Base-by-base conservation (phyloP, 1,140 invertebrate species). In the Orchesella cincta region DNA sequence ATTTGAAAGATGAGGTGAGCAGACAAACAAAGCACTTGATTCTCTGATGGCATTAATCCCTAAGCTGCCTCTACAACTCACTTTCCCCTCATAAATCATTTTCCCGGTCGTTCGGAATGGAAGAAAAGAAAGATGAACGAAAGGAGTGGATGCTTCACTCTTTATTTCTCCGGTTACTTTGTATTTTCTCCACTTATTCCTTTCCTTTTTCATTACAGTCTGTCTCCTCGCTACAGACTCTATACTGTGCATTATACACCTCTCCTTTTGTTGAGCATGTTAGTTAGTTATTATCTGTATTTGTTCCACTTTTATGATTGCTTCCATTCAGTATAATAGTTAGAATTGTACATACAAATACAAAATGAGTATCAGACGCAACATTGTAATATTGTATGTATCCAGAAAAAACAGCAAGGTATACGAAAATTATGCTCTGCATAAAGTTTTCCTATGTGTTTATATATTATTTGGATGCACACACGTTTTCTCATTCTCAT, bases 11-110 rank as follows among this genome's bases (percentile, higher is more conserved):
- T 62, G 54, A 62, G 16, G 54, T n/a, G 54, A 62, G 54, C 54
- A 62, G 16, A 62, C 54, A 62, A 62, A 62, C 54, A 62, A 62
- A 62, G 54, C 26, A 62, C 54, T 62, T 62, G 54, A 62, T 62
- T 35, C 28, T 70, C 64, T 70, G 57, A 76, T 67, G 74, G 67
- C 74, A 76, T 36, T 76, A 67, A 76, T 67, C 57, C 57, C 52
- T 35, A 35, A 18, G 26, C 29, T 57, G 23, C 26, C 64, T 70
- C 57, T 64, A 26, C 26, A 23, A 67, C 26, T 54, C 46, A 34
- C 23, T 57, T 2, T 52, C 23, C 28, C 31, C 64, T 67, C 74
- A 76, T 76, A 76, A 76, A 76, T 76, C 74, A 76, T 36, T 39
- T 76, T 35, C 34, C 51, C 18, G 51, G 35, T 57, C 39, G 39